Base-by-base conservation (phyloP, 1,140 invertebrate species). In the Zaprionus ghesquierei region DNA sequence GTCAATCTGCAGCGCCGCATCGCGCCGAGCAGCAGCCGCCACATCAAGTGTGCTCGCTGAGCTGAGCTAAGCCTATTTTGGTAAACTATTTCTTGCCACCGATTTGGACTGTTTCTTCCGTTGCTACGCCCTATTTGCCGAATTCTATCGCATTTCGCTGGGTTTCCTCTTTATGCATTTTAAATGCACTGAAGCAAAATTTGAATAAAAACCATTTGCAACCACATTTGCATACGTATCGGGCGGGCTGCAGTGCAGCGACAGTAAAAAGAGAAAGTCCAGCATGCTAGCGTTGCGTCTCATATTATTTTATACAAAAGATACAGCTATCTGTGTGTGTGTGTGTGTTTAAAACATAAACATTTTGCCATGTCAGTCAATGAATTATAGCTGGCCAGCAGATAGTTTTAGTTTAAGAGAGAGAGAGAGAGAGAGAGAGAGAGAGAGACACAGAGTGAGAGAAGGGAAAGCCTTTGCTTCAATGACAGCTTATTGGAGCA, bases 161-260 rank as follows among this genome's bases (percentile, higher is more conserved):
- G 29, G 25, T 27, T 44, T 61, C 58, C n/a, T 54, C 73, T 62
- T 76, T 77, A 74, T 87, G 78, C 79, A 87, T 81, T 79, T 29
- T 31, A 79, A 77, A 87, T 87, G 79, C 79, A 82, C 41, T 59
- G 61, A 38, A 49, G 64, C 33, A 58, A 74, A 82, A 89, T 89
- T 84, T 89, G 70, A 89, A 89, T 89, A 89, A 89, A 87, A 89
- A 76, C 77, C 84, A 89, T 89, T 87, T 81, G 82, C n/a, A n/a
- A n/a, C 59, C 64, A 63, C 69, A 87, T 81, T 87, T 87, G 82
- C 84, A 87, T 87, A 74, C 63, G 68, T 84, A 81, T 84, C 69
- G 69, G 55, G 22, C 33, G n/a, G 35, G 49, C 66, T 73, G 50
- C 68, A 79, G 41, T 54, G 49, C 23, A 31, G 10, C 25, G 8